Conservation (phyloP, 2,888 invertebrate genomes). For the Leptarthrus brevirostris region DNA sequence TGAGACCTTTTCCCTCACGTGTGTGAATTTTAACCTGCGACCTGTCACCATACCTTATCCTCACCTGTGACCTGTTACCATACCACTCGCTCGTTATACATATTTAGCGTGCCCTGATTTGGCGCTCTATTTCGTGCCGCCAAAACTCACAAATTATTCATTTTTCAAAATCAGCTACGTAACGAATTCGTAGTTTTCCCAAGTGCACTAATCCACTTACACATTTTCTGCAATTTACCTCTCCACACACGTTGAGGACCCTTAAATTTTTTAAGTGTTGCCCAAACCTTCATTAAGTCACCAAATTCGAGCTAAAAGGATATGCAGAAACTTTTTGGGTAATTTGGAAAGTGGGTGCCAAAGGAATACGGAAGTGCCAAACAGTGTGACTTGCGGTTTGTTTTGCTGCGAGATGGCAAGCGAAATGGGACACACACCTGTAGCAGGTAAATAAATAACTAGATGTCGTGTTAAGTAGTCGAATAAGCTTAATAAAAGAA, state of each 20-base stretch:
- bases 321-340: background rate
- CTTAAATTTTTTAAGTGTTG: conserved; percentile 14
- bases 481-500: conserved; percentile 6
- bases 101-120: background rate
- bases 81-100: too few species aligned
- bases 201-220: too few species aligned
- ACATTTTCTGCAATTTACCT: background rate
- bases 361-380: background rate
- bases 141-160: background rate
- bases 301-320: background rate
- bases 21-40: background rate
- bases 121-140: background rate
- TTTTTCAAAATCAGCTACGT: background rate
- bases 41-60: too few species aligned
- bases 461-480: conserved; percentile 20
- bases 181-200: background rate
- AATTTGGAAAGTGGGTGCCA: background rate
- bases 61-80: too few species aligned
- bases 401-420: background rate
- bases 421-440: background rate
- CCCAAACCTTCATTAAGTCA: background rate
- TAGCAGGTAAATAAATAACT: conserved; percentile 9
- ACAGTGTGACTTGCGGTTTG: background rate
- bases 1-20: background rate
- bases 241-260: background rate